Percentiles rank a stretch among this genome's conserved stretches.
phyloP scores from a whole-genome alignment of 2,888 invertebrate species.

The Scaptomyza polygonia region DNA sequence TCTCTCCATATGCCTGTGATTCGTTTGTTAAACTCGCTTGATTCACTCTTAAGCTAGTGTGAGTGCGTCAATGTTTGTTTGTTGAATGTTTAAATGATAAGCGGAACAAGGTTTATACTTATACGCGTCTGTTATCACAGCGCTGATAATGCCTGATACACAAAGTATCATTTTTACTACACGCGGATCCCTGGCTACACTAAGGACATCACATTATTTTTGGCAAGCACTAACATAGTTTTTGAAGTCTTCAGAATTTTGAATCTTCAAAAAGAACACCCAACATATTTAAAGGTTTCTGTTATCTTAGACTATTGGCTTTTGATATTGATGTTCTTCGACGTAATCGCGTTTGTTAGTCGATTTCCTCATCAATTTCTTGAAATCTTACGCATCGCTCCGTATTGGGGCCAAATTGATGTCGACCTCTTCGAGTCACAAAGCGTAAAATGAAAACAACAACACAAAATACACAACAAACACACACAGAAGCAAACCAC shows the following conservation, averaged over 20 bases:
- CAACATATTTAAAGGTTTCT: background rate
- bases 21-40: conserved; percentile 32
- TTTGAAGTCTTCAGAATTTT: no score
- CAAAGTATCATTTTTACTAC: background rate
- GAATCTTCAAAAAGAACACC: background rate
- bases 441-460: conserved; percentile 68
- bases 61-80: conserved; percentile 6
- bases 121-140: conserved; percentile 40
- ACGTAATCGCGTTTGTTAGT: conserved; percentile 30
- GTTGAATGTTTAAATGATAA: conserved; percentile 51
- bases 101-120: conserved; percentile 29
- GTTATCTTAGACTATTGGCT: conserved; percentile 13
- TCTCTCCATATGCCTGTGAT: conserved; percentile 20
- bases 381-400: conserved; percentile 66
- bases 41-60: conserved; percentile 37
- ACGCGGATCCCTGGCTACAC: background rate
- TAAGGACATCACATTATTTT: background rate
- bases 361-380: conserved; percentile 40
- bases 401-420: conserved; percentile 63
- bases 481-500: conserved; percentile 30
- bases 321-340: conserved; percentile 12
- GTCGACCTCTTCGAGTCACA: conserved; percentile 63
- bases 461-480: conserved; percentile 12
- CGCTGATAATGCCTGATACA: conserved; percentile 40
- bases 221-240: background rate